Conservation (phyloP, 2,797 vertebrate species). For the Myiotriccus ornatus region DNA sequence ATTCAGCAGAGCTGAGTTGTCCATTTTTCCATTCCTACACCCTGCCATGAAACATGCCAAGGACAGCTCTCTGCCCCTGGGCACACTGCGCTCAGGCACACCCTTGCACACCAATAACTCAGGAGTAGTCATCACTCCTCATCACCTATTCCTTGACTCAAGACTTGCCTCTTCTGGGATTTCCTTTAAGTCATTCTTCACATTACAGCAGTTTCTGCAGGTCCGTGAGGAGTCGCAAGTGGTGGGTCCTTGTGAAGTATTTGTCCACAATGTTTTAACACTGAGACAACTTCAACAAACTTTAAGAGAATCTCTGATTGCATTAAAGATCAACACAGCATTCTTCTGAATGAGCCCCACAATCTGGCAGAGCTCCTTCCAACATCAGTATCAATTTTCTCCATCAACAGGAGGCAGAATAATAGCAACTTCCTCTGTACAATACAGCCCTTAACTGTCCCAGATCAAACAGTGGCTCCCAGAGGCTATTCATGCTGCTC, state of each 20-base stretch:
- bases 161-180: not conserved
- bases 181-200: not conserved
- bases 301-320: fast-evolving
- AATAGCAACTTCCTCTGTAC: constrained; percentile 14
- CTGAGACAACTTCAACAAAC: not conserved
- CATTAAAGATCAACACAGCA: not conserved
- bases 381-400: constrained; percentile 45
- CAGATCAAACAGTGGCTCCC: constrained; percentile 12
- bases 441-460: not conserved
- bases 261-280: not conserved
- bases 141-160: not conserved
- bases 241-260: fast-evolving
- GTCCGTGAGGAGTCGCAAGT: fast-evolving
- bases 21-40: not conserved
- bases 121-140: not conserved
- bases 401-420: constrained; percentile 14
- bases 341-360: not conserved
- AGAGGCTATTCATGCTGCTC: not conserved
- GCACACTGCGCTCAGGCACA: not conserved
- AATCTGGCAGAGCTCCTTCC: not conserved
- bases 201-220: not conserved
- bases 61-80: not conserved
- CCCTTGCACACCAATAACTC: not conserved
- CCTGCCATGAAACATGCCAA: not conserved
- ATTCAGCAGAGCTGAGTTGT: not conserved